phyloP scores from a whole-genome alignment of 2,888 invertebrate species.

The Chloromyia formosa region DNA sequence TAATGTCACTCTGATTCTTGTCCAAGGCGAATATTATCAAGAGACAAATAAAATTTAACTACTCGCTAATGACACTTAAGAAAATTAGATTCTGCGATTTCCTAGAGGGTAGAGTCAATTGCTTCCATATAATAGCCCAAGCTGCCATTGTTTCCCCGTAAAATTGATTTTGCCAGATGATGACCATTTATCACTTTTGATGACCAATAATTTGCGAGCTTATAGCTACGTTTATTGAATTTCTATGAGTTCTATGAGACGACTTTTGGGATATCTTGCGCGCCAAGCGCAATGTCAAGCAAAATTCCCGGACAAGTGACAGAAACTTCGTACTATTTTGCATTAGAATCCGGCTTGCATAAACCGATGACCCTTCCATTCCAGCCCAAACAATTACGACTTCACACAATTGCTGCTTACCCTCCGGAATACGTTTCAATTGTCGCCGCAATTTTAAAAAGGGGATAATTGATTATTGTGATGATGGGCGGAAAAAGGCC shows the following conservation, averaged over 20 bases:
- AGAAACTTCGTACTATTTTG: neutral
- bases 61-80: slow-evolving; percentile 16
- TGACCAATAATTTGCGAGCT: slow-evolving; percentile 34
- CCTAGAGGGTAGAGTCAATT: neutral
- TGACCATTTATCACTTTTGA: slow-evolving; percentile 49
- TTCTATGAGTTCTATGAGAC: neutral
- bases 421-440: neutral
- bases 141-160: neutral
- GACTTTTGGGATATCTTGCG: neutral
- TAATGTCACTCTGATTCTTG: too few relatives aligned
- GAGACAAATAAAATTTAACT: neutral
- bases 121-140: slow-evolving; percentile 30
- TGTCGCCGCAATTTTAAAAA: neutral
- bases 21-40: too few relatives aligned
- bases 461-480: slow-evolving; percentile 18
- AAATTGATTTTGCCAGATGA: slow-evolving; percentile 50
- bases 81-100: slow-evolving; percentile 16
- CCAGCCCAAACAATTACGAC: neutral
- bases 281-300: too few relatives aligned
- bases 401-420: neutral
- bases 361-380: neutral
- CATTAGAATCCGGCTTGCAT: neutral
- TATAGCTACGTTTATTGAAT: slow-evolving; percentile 44
- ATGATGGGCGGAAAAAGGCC: slow-evolving; percentile 6
- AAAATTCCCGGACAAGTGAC: too few relatives aligned